A percentile compares a stretch with the other conserved stretches of the same genome.
phyloP scores from a whole-genome alignment of 2,888 invertebrate genomes.

The Drosophila mayaguana region DNA sequence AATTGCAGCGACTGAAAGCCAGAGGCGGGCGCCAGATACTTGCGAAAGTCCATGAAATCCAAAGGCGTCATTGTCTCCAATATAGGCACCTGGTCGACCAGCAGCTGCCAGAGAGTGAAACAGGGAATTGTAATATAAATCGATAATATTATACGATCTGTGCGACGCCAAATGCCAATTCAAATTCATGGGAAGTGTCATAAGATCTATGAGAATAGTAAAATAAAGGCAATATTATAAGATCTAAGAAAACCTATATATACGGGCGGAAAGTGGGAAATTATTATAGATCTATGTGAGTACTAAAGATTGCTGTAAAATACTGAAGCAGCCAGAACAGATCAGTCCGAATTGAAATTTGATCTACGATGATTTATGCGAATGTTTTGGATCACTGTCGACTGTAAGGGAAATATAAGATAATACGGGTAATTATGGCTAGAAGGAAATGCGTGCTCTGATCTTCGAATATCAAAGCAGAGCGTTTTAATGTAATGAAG shows the following conservation, averaged over 20 bases:
- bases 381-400: not conserved
- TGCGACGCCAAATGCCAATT: not conserved
- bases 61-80: conserved; percentile 99
- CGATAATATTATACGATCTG: not conserved
- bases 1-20: conserved; percentile 99
- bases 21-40: conserved; percentile 96
- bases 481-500: not conserved
- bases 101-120: conserved; percentile 87
- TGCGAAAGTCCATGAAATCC: conserved; percentile 99
- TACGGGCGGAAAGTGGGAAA: too few species aligned
- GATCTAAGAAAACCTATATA: not conserved
- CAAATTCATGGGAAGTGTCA: not conserved
- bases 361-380: not conserved
- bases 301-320: not conserved
- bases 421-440: not conserved
- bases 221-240: not conserved
- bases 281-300: not conserved
- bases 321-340: not conserved
- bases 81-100: conserved; percentile 98
- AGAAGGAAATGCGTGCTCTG: not conserved
- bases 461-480: not conserved
- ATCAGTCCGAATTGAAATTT: not conserved
- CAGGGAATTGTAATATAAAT: not conserved
- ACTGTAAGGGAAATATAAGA: not conserved
- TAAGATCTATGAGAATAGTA: not conserved